Base-by-base conservation (phyloP, 2,888 invertebrate species). In the Deilephila elpenor region DNA sequence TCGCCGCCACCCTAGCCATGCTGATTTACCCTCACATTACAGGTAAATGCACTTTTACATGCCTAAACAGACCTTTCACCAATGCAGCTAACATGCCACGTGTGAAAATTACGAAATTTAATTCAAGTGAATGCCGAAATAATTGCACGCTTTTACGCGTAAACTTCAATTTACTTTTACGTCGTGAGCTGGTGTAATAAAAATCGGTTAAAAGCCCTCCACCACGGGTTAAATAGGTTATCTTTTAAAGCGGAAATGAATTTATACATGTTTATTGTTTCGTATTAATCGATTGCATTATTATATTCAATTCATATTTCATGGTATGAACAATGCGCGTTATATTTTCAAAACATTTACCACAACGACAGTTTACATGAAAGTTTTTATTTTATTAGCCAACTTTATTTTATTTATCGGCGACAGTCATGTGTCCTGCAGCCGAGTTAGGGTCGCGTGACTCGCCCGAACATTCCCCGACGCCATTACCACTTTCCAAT, bases 1-100 rank as follows among this genome's bases (percentile, higher is more conserved):
- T 74, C 75, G 71, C 74, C 78, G 77, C 80, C 81, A 67, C 60
- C 60, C 72, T 74, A 74, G 74, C 78, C 81, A 83, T 83, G 83
- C 85, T 84, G 84, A 83, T 83, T 84, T 83, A 84, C 84, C 85
- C 85, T 84, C 81, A 81, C 79, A 81, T 82, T 86, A 83, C 86
- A 86, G 87, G 88, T 87, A 85, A 85, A 86, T 81, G 84, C 74
- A 74, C 72, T 74, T 72, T 70, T 72, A 74, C 74, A 72, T 70
- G 72, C 59, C 67, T 71, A 71, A 64, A 77, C 37, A 73, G 37
- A 44, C 70, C 73, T 53, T 70, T 59, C 53, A 74, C 75, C 74
- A 71, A 64, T 70, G 78, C 74, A 77, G 76, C 78, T 79, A 77
- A 76, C 76, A 75, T 75, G 34, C 76, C 72, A 74, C 76, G 74